Percentiles rank a stretch among this genome's conserved stretches.
Evolutionary conservation across 2,797 vertebrate species (phyloP).

Genomic region (Hephaestus fuliginosus): DNA sequence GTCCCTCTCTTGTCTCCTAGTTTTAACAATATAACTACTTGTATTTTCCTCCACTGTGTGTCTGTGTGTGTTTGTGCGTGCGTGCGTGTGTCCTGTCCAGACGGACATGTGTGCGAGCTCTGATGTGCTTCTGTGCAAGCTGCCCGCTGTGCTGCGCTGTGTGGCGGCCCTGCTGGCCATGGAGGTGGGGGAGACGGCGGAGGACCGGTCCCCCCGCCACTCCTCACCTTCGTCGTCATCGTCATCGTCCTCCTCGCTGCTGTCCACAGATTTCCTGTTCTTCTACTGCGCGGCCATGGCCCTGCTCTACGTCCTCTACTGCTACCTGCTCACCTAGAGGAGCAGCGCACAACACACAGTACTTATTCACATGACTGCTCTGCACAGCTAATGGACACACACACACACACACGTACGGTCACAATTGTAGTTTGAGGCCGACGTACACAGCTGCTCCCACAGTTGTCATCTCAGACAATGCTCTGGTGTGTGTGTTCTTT

Average conservation of each 20-base stretch:
- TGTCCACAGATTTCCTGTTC: slow-evolving; percentile 90
- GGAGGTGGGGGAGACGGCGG: slow-evolving; percentile 45
- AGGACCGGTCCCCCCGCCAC: slow-evolving; percentile 68
- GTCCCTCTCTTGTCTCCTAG: slow-evolving; percentile 17
- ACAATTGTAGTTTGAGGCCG: not conserved
- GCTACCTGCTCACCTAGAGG: slow-evolving; percentile 82
- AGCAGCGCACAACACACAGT: not conserved
- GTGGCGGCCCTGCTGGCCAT: slow-evolving; percentile 82
- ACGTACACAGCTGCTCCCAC: slow-evolving; percentile 23
- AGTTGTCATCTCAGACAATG: slow-evolving; percentile 19
- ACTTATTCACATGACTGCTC: slow-evolving; percentile 7
- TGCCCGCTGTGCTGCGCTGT: slow-evolving; percentile 85
- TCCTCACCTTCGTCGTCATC: slow-evolving; percentile 78
- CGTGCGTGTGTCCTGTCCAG: slow-evolving; percentile 72
- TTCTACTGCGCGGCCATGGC: slow-evolving; percentile 91
- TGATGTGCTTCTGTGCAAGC: slow-evolving; percentile 90
- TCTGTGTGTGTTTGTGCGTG: slow-evolving; percentile 76
- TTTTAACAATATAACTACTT: slow-evolving; percentile 34
- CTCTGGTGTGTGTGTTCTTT: slow-evolving; percentile 20
- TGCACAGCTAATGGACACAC: slow-evolving; percentile 1
- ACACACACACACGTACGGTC: not conserved
- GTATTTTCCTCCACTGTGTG: slow-evolving; percentile 33
- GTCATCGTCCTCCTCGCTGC: slow-evolving; percentile 69
- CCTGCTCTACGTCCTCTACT: slow-evolving; percentile 88
- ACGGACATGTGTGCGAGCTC: slow-evolving; percentile 88